phyloP scores from a whole-genome alignment of 2,888 invertebrate species.

The Stenotaenia linearis region DNA sequence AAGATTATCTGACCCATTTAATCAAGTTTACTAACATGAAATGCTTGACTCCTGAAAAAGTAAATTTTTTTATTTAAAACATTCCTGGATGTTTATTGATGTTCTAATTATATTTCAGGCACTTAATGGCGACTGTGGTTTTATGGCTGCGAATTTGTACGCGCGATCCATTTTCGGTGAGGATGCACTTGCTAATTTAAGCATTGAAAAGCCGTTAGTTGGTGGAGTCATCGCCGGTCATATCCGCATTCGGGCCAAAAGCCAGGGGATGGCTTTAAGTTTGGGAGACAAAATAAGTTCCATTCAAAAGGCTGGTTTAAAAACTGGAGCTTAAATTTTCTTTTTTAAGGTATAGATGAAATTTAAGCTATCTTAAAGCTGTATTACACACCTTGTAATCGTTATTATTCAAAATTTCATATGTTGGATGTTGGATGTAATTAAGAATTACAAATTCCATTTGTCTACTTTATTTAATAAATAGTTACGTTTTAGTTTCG shows the following conservation, averaged over 20 bases:
- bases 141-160: constrained; percentile 99
- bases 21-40: constrained; percentile 97
- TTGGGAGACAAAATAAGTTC: constrained; percentile 97
- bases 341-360: no score
- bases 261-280: constrained; percentile 98
- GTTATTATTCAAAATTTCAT: no score
- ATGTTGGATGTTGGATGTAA: no score
- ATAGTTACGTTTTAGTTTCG: no score
- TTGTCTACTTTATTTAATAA: no score
- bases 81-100: neutral
- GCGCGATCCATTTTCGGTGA: constrained; percentile 97
- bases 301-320: constrained; percentile 63
- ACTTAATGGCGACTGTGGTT: constrained; percentile 93
- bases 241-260: constrained; percentile 96
- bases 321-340: constrained; percentile 37
- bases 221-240: constrained; percentile 90
- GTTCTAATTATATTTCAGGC: constrained; percentile 54
- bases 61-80: constrained; percentile 36
- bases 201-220: constrained; percentile 78
- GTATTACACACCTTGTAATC: no score
- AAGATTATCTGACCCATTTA: constrained; percentile 87
- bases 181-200: constrained; percentile 96
- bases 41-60: constrained; percentile 94
- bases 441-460: no score
- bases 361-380: no score